These are phyloP conservation scores for Conchocele bisecta DNA, from an alignment of 2,888 invertebrate genomes.

Conservation along the genomic window DNA sequence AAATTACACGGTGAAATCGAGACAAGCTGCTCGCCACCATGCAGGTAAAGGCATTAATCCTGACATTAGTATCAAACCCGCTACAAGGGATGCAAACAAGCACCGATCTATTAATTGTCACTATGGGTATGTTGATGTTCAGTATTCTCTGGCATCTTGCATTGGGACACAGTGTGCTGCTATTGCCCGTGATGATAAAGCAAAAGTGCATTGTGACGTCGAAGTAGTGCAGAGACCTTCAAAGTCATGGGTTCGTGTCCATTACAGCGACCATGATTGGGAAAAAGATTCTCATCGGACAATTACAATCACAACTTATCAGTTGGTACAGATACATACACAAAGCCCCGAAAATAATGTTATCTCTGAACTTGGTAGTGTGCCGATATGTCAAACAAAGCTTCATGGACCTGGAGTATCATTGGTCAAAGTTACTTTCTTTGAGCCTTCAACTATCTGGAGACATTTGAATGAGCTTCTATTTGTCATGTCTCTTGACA, in stretches of 20 bases:
- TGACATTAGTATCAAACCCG: slow-evolving; percentile 17
- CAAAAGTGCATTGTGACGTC: slow-evolving; percentile 25
- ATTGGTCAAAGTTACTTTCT: slow-evolving; percentile 23
- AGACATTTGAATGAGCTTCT: slow-evolving; percentile 32
- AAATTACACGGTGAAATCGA: slow-evolving; percentile 14
- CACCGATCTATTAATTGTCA: slow-evolving; percentile 16
- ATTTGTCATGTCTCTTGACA: slow-evolving; percentile 29
- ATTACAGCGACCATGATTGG: slow-evolving; percentile 30
- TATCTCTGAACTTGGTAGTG: background rate
- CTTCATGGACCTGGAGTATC: slow-evolving; percentile 22
- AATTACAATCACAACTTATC: slow-evolving; percentile 23
- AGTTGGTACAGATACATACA: background rate
- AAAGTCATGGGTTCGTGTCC: slow-evolving; percentile 24
- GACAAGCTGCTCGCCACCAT: slow-evolving; percentile 19
- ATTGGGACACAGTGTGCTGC: slow-evolving; percentile 6
- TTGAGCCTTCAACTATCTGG: background rate
- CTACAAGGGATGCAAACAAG: slow-evolving; percentile 22
- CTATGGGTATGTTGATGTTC: slow-evolving; percentile 8
- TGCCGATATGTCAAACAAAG: slow-evolving; percentile 14
- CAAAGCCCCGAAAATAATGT: slow-evolving; percentile 6
- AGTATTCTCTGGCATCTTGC: slow-evolving; percentile 15
- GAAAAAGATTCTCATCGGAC: slow-evolving; percentile 35
- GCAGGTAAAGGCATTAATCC: slow-evolving; percentile 25
- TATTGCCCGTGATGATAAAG: slow-evolving; percentile 24
- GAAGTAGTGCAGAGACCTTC: slow-evolving; percentile 29